Base-by-base conservation (phyloP, 2,888 invertebrate genomes). In the Scaptodrosophila latifasciaeformis region DNA sequence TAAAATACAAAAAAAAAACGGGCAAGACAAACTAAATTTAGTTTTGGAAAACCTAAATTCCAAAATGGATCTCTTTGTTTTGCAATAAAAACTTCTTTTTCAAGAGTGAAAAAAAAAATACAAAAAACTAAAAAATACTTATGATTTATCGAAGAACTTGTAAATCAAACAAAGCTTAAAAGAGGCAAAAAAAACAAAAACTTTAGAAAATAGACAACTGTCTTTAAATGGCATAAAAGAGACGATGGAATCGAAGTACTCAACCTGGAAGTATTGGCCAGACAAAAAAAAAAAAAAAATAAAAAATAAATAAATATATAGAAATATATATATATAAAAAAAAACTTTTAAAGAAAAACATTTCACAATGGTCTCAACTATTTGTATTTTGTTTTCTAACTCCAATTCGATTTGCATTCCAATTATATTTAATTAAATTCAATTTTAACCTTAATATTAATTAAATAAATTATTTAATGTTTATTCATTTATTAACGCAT, bases 401-500 rank as follows among this genome's bases (percentile, higher is more conserved):
- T 65, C 60, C 19, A 54, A 67, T 63, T 67, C 58, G 58, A 58
- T 65, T n/a, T 60, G 50, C 39, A 65, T 65, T 66, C 49, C 39
- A 62, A n/a, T 62, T 62, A 49, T 56, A 67, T 75, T 74, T 49
- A 70, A 71, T 66, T 72, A 56, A 70, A 70, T 70, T 61, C 53
- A 70, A 70, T 72, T n/a, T n/a, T n/a, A n/a, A n/a, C n/a, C 72
- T 67, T 76, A 68, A 60, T 54, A 60, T 67, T 68, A 63, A 59
- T 29, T 68, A 67, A 71, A 67, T 60, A 75, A 71, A 75, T 71
- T 75, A 71, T 71, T 71, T 68, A 69, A 76, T 70, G 77, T 72
- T 72, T 72, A 72, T 57, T 72, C 56, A 70, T 72, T 72, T 70
- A 62, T n/a, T n/a, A n/a, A n/a, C n/a, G n/a, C n/a, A n/a, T n/a